phyloP scores from a whole-genome alignment of 2,797 vertebrate genomes.

The Carduelis carduelis region DNA sequence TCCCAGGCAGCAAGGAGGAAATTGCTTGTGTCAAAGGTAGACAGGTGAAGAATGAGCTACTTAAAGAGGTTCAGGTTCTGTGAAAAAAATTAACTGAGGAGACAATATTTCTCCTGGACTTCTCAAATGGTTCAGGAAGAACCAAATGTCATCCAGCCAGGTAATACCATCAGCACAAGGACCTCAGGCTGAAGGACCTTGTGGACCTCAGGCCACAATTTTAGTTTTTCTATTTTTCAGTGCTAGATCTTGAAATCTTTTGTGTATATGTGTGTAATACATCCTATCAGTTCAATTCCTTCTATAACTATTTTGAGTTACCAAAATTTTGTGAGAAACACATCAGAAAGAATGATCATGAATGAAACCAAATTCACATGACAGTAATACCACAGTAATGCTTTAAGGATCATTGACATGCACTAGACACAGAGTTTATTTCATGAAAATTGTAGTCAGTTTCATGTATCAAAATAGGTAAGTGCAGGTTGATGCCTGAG shows the following conservation, averaged over 20 bases:
- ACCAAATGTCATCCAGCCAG: not conserved
- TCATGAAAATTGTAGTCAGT: not conserved
- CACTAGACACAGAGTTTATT: not conserved
- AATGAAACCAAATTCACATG: not conserved
- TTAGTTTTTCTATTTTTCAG: not conserved
- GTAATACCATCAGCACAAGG: not conserved
- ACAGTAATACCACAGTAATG: not conserved
- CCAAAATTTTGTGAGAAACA: not conserved
- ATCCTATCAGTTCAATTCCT: not conserved
- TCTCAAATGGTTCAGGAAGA: not conserved
- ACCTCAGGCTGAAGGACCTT: not conserved
- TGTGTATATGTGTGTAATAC: not conserved
- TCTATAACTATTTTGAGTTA: not conserved
- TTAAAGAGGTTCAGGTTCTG: not conserved
- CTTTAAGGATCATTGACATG: not conserved
- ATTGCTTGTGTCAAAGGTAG: slow-evolving; percentile 38
- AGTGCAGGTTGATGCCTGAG: not conserved
- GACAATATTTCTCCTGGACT: slow-evolving; percentile 36
- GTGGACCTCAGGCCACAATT: no score
- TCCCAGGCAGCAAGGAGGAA: slow-evolving; percentile 24
- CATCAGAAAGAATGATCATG: not conserved
- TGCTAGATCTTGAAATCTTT: not conserved
- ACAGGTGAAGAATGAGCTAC: slow-evolving; percentile 51
- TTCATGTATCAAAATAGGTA: not conserved
- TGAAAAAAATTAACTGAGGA: slow-evolving; percentile 18